Evolutionary conservation across 2,113 vertebrate genomes (phyloP), one percentile per base, ranked within the genome.

Genomic region (Guaruba guarouba): DNA sequence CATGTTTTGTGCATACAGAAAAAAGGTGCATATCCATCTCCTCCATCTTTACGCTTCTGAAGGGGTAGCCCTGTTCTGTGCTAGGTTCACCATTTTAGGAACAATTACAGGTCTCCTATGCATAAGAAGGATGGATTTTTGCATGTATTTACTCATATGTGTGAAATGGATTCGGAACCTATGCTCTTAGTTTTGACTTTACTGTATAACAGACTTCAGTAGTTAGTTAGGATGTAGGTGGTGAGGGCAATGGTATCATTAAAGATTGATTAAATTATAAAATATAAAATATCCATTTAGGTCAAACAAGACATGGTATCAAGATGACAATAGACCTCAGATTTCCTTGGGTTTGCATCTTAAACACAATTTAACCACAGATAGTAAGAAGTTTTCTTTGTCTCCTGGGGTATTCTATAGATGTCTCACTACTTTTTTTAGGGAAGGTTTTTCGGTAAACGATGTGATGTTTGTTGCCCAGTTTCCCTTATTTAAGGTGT

Each of bases 111-210:
- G 16, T 43, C 44, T 81, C 12, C 11, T 75, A 37, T 66, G 17
- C 11, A 0, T 35, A 61, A 48, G 63, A 64, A 54, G 24, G 18
- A 52, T 44, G 31, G 24, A 35, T 54, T 83, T 88, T 76, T 82
- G 27, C 28, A 5, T n/a, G 12, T 31, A 13, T 24, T 14, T 57
- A 18, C 28, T 63, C 0, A 0, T 27, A 27, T 51, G 14, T 20
- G 28, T 91, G 52, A 55, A 68, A 51, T 68, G 18, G 5, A 2
- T 80, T 71, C 49, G 37, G 62, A 71, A 55, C 8, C 13, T 59
- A 0, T 48, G 33, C 24, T 93, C 59, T 73, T 80, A 19, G 29
- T 86, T 76, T 52, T 85, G 39, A 55, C 13, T 68, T 84, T 43
- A 71, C 35, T 19, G 10, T 19, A 55, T 19, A 61, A 43, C 12